Evolutionary conservation across 1,140 invertebrate species (phyloP).

Genomic region (Ruditapes philippinarum): DNA sequence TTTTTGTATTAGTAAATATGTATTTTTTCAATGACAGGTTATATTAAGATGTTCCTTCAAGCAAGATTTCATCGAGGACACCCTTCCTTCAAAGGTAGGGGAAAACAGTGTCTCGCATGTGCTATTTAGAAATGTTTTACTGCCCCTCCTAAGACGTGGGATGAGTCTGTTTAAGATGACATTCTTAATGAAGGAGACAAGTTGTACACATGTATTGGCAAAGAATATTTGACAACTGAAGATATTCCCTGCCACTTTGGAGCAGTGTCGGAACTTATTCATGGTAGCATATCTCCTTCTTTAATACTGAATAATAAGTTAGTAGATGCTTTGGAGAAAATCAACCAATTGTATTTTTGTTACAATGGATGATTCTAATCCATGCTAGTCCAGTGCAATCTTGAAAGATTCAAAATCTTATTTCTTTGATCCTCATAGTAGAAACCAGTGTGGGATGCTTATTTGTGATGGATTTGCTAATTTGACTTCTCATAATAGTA

Average conservation of each 20-base stretch:
- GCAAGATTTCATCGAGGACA: neutral
- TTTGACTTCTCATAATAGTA: neutral
- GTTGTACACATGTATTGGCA: neutral
- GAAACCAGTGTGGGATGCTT: slow-evolving; percentile 11
- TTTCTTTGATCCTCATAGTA: slow-evolving; percentile 28
- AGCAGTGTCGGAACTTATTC: neutral
- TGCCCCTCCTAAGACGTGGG: neutral
- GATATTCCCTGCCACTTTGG: neutral
- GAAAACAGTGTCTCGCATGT: neutral
- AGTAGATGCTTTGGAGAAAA: slow-evolving; percentile 4
- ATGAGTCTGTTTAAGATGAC: neutral
- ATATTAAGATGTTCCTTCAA: neutral
- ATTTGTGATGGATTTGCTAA: slow-evolving; percentile 1
- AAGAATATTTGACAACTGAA: neutral
- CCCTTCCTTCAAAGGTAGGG: neutral
- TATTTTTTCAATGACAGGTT: neutral
- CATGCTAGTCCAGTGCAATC: slow-evolving; percentile 12
- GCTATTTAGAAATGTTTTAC: neutral
- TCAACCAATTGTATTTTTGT: slow-evolving; percentile 11
- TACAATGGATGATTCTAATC: neutral
- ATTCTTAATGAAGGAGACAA: neutral
- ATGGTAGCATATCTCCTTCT: neutral
- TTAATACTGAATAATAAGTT: neutral
- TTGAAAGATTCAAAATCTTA: neutral
- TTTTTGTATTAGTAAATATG: neutral